phyloP scores from a whole-genome alignment of 23 tunicate species.

The Oikopleura albicans region DNA sequence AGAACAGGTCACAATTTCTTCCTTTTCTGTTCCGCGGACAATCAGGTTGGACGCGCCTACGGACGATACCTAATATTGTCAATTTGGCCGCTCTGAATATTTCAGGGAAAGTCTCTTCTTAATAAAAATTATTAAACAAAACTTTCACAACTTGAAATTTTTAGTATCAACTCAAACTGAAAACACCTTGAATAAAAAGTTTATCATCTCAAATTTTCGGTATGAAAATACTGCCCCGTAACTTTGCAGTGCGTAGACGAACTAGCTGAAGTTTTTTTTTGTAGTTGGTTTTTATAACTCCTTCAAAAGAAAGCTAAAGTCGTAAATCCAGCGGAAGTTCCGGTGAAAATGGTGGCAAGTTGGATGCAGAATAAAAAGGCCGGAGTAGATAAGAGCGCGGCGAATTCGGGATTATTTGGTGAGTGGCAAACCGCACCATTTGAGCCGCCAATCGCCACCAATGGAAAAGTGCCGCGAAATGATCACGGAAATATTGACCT shows the following conservation, averaged over 20 bases:
- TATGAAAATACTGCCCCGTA: background rate
- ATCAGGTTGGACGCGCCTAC: no score
- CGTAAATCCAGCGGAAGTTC: constrained; percentile 48
- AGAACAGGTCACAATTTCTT: no score
- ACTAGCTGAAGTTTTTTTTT: no score
- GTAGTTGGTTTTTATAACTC: background rate
- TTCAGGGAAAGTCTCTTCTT: no score
- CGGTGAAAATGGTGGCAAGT: constrained; percentile 83
- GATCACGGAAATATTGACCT: constrained; percentile 59
- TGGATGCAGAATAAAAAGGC: constrained; percentile 41
- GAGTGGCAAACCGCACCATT: constrained; percentile 61
- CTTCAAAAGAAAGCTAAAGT: constrained; percentile 40
- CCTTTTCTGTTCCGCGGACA: no score
- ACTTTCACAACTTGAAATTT: no score
- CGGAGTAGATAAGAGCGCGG: constrained; percentile 30
- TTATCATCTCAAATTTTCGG: no score
- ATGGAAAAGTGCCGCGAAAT: constrained; percentile 76
- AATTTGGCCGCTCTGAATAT: no score
- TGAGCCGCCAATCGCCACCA: constrained; percentile 40
- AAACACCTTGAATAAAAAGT: no score
- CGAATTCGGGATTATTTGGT: constrained; percentile 49
- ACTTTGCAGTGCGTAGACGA: background rate
- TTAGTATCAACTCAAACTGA: no score
- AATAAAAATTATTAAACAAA: no score
- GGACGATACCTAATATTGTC: no score